phyloP scores from a whole-genome alignment of 2,797 vertebrate species.

The Melanotaenia nigrans region DNA sequence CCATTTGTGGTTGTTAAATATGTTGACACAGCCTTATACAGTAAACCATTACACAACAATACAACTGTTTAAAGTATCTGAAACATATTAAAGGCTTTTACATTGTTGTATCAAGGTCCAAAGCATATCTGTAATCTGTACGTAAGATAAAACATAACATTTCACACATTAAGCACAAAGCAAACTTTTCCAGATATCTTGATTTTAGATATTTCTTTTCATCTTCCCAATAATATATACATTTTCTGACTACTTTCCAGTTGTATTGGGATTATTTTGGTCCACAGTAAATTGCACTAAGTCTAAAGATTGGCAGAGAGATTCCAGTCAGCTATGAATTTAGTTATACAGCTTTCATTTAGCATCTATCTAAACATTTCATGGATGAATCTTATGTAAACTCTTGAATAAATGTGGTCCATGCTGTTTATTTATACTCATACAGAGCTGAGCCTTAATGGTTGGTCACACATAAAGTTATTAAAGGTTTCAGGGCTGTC shows the following conservation, averaged over 20 bases:
- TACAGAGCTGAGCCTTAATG: conserved; percentile 30
- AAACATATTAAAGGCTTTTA: too few relatives aligned
- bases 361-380: conserved; percentile 20
- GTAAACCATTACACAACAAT: too few relatives aligned
- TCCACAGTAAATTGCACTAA: background rate
- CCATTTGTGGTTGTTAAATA: too few relatives aligned
- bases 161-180: too few relatives aligned
- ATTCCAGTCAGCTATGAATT: background rate
- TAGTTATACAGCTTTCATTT: conserved; percentile 4
- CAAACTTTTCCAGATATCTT: too few relatives aligned
- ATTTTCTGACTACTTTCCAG: background rate
- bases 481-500: conserved; percentile 47
- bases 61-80: too few relatives aligned
- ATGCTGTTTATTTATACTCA: conserved; percentile 41
- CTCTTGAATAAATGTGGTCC: conserved; percentile 23
- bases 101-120: too few relatives aligned
- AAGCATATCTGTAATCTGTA: too few relatives aligned
- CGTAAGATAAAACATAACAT: too few relatives aligned
- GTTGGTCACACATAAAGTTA: conserved; percentile 55
- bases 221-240: background rate
- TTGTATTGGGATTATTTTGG: background rate
- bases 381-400: conserved; percentile 13
- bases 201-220: too few relatives aligned
- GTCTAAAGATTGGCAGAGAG: background rate
- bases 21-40: too few relatives aligned